Evolutionary conservation across 2,113 vertebrate genomes (phyloP).

Genomic region (Salvelinus alpinus): DNA sequence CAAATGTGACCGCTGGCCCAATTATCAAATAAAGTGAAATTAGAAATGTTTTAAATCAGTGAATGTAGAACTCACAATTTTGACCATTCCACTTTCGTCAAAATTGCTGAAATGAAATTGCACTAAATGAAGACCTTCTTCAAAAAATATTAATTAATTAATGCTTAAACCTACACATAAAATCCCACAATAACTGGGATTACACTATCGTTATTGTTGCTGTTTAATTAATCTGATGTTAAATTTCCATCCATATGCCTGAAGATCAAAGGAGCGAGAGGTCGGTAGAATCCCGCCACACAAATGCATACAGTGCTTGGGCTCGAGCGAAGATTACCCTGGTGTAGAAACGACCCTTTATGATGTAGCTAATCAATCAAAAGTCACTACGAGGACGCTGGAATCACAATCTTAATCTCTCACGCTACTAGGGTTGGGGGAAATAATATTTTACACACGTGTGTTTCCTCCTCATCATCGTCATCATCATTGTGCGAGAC

Average conservation of each 20-base stretch:
- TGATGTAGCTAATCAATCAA: conserved; percentile 76
- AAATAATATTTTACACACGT: conserved; percentile 41
- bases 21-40: no score
- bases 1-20: no score
- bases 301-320: conserved; percentile 69
- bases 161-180: no score
- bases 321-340: conserved; percentile 74
- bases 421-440: conserved; percentile 42
- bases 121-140: no score
- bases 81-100: no score
- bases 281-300: conserved; percentile 56
- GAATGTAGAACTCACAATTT: no score
- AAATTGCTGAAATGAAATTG: no score
- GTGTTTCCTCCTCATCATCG: conserved; percentile 35
- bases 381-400: conserved; percentile 70
- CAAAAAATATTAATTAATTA: no score
- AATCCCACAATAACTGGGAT: neutral
- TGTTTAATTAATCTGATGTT: conserved; percentile 70
- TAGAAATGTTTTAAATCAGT: no score
- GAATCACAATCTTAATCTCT: conserved; percentile 75
- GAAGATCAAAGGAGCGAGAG: conserved; percentile 62
- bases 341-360: conserved; percentile 74
- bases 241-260: conserved; percentile 63
- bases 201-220: conserved; percentile 45
- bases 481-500: conserved; percentile 17